A percentile compares a stretch with the other conserved stretches of the same genome.
phyloP scores from a whole-genome alignment of 2,888 invertebrate species.

The Vanessa cardui region DNA sequence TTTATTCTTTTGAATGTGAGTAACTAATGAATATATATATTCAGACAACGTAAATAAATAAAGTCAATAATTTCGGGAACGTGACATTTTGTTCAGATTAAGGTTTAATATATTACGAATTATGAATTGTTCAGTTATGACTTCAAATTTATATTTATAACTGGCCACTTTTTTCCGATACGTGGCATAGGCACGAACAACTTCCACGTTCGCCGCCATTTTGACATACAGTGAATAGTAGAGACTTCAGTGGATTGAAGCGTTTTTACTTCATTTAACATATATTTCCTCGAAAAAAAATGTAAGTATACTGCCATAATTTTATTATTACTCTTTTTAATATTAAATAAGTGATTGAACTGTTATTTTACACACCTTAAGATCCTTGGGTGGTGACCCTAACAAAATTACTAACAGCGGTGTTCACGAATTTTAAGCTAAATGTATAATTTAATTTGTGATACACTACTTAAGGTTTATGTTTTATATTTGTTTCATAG shows the following conservation, averaged over 20 bases:
- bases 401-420: slow-evolving; percentile 78
- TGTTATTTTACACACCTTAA: slow-evolving; percentile 29
- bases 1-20: too few species aligned
- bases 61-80: too few species aligned
- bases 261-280: slow-evolving; percentile 84
- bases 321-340: slow-evolving; percentile 26
- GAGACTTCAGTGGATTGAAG: slow-evolving; percentile 87
- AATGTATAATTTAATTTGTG: slow-evolving; percentile 21
- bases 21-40: too few species aligned
- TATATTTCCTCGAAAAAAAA: slow-evolving; percentile 78
- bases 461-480: slow-evolving; percentile 10
- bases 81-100: too few species aligned
- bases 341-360: slow-evolving; percentile 29
- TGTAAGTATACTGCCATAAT: slow-evolving; percentile 66
- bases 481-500: slow-evolving; percentile 4
- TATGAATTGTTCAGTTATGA: slow-evolving; percentile 1
- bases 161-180: slow-evolving; percentile 85
- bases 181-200: slow-evolving; percentile 91
- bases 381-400: slow-evolving; percentile 80
- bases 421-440: slow-evolving; percentile 75
- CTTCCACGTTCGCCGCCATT: slow-evolving; percentile 91
- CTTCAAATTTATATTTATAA: slow-evolving; percentile 45
- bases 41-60: too few species aligned
- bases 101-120: too few species aligned
- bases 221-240: slow-evolving; percentile 89